phyloP scores from a whole-genome alignment of 2,797 vertebrate genomes.

The Parauchenoglanis punctatus region DNA sequence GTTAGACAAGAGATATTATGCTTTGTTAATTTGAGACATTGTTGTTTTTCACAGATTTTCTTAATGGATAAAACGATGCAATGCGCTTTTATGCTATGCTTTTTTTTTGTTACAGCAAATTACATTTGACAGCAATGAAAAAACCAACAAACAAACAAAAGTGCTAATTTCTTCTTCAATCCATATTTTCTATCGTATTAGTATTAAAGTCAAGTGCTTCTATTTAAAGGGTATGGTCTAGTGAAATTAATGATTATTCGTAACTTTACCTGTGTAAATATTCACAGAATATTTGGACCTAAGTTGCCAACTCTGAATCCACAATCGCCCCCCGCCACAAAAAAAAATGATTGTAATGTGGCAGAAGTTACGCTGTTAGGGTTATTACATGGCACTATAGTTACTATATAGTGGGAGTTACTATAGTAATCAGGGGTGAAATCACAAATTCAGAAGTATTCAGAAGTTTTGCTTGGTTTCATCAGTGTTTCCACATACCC shows the following conservation, averaged over 20 bases:
- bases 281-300: background rate
- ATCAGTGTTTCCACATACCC: no score
- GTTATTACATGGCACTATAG: background rate
- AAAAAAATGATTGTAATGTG: no score
- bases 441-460: background rate
- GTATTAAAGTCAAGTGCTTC: background rate
- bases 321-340: no score
- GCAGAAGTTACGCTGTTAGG: background rate
- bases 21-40: background rate
- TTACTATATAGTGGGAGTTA: no score
- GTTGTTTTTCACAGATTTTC: background rate
- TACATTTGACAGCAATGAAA: background rate
- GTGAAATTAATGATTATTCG: background rate
- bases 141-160: background rate
- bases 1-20: background rate
- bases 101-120: background rate
- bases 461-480: background rate
- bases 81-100: background rate
- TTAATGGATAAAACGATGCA: background rate
- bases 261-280: background rate
- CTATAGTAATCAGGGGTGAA: background rate
- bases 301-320: background rate
- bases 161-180: background rate
- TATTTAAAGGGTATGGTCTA: background rate
- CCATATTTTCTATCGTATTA: background rate